These are phyloP conservation scores for Drosophila carrolli DNA, from an alignment of 1,140 invertebrate genomes.

Conservation along the genomic window DNA sequence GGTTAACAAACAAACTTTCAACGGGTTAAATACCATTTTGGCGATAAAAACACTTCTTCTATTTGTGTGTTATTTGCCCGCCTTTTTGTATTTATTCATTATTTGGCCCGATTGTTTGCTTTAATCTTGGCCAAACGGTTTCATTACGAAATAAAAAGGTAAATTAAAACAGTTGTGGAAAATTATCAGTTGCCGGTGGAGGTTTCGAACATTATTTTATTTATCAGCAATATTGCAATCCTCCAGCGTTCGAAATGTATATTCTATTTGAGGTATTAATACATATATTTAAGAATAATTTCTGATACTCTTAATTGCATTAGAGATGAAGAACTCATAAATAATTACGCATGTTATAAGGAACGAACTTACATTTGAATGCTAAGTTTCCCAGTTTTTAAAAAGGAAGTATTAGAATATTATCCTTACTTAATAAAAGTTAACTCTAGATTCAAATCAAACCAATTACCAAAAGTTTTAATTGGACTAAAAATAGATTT, in stretches of 20 bases:
- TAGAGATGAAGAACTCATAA: not conserved
- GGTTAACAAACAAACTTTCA: conserved; percentile 33
- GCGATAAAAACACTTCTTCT: conserved; percentile 15
- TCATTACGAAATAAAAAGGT: conserved; percentile 14
- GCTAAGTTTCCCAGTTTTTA: too few species aligned
- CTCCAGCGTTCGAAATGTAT: not conserved
- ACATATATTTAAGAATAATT: not conserved
- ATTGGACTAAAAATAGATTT: too few species aligned
- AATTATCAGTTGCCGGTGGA: conserved; percentile 1
- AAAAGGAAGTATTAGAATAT: too few species aligned
- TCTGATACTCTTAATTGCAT: not conserved
- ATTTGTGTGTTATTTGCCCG: conserved; percentile 19
- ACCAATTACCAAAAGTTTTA: too few species aligned
- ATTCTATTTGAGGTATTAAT: not conserved
- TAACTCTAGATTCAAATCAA: too few species aligned
- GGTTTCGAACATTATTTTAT: not conserved
- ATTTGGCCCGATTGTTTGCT: conserved; percentile 19
- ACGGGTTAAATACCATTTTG: conserved; percentile 20
- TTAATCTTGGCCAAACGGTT: conserved; percentile 24
- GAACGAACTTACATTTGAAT: too few species aligned
- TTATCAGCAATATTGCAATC: not conserved
- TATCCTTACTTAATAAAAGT: too few species aligned
- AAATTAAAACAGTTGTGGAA: conserved; percentile 23
- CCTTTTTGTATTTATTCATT: conserved; percentile 21
- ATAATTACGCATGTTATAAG: too few species aligned